These are phyloP conservation scores for Thereva unica DNA, from an alignment of 2,888 invertebrate genomes.

Conservation along the genomic window DNA sequence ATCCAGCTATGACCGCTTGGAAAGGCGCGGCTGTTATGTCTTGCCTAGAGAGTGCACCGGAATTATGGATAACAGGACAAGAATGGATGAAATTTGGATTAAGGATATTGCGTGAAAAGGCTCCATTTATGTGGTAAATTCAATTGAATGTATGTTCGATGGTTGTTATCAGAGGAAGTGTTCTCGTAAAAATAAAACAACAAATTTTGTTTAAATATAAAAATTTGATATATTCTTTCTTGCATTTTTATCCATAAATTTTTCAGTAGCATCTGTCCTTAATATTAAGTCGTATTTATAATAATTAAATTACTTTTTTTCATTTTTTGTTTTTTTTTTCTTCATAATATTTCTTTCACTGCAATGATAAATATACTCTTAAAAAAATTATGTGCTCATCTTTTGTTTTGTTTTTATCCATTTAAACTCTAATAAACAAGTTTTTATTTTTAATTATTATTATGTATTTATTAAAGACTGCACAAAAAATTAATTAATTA, in stretches of 20 bases:
- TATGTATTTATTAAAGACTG: too few species aligned
- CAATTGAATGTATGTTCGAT: background rate
- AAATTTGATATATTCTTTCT: constrained; percentile 37
- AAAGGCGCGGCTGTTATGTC: constrained; percentile 94
- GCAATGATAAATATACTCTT: constrained; percentile 30
- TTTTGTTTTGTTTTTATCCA: constrained; percentile 13
- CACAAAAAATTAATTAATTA: too few species aligned
- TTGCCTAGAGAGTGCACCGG: constrained; percentile 89
- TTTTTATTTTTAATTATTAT: too few species aligned
- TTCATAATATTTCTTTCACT: background rate
- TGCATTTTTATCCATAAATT: constrained; percentile 31
- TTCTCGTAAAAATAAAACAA: background rate
- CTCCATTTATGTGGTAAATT: constrained; percentile 84
- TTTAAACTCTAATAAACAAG: too few species aligned
- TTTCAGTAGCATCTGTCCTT: constrained; percentile 24
- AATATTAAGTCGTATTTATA: constrained; percentile 16
- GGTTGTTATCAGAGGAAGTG: too few species aligned
- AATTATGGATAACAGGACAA: constrained; percentile 83
- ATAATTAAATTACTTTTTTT: constrained; percentile 9
- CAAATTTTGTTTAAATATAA: constrained; percentile 28
- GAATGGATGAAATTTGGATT: constrained; percentile 90
- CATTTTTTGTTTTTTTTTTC: constrained; percentile 3
- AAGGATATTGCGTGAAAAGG: constrained; percentile 83
- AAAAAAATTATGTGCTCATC: constrained; percentile 26
- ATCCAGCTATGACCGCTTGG: constrained; percentile 88